Evolutionary conservation across 1,140 invertebrate species (phyloP).

Genomic region (Eumaeus atala): DNA sequence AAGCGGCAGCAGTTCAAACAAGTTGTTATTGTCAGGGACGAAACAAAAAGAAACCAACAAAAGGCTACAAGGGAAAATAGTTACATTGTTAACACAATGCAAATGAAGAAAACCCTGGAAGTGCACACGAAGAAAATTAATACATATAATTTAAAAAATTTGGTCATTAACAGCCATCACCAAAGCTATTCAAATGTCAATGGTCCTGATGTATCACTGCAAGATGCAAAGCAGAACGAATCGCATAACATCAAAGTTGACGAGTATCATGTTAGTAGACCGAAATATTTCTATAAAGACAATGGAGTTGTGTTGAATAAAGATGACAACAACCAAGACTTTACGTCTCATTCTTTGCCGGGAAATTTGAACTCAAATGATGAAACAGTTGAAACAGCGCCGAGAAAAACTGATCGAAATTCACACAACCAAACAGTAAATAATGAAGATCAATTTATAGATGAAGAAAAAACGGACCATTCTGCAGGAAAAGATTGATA

Average conservation of each 20-base stretch:
- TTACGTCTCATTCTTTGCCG: conserved; percentile 3
- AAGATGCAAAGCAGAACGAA: conserved; percentile 27
- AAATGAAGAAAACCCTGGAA: conserved; percentile 23
- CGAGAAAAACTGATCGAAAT: conserved; percentile 10
- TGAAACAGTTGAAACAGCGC: conserved; percentile 18
- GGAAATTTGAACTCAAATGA: conserved; percentile 13
- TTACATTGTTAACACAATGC: conserved; percentile 33
- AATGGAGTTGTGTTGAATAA: conserved; percentile 21
- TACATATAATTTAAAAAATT: conserved; percentile 48
- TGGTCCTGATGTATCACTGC: conserved; percentile 23
- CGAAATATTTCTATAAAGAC: conserved; percentile 20
- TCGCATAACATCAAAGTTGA: conserved; percentile 22
- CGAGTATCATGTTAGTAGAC: conserved; percentile 20
- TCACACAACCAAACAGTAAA: conserved; percentile 4
- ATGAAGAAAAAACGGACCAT: background rate
- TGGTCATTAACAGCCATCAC: conserved; percentile 37
- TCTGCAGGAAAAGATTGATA: background rate
- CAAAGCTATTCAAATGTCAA: conserved; percentile 29
- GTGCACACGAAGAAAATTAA: conserved; percentile 28
- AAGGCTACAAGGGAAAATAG: conserved; percentile 22
- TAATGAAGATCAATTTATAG: background rate
- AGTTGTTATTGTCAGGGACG: conserved; percentile 47
- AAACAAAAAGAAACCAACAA: conserved; percentile 16
- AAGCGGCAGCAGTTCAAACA: conserved; percentile 37
- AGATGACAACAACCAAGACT: conserved; percentile 17